Evolutionary conservation across 2,797 vertebrate species (phyloP), one percentile per base, ranked within the genome.

Genomic region (Schizothorax lantsangensis): DNA sequence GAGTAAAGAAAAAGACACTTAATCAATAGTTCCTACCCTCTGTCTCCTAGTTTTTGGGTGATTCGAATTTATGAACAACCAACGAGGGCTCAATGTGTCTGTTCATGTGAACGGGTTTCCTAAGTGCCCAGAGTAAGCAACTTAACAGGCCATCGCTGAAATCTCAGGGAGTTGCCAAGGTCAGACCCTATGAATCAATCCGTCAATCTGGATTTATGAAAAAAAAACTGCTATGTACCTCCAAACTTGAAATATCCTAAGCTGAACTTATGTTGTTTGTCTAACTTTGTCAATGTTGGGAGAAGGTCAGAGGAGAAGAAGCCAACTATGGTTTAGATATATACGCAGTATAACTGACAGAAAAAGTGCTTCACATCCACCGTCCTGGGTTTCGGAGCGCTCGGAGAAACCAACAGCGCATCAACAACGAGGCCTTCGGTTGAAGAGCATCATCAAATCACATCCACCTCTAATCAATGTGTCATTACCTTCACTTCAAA

Each of bases 21-120:
- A 66, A 88, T 92, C 91, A 85, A 92, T 92, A 89, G 14, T 74
- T 80, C 77, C 75, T 71, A 38, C 40, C 40, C 40, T 80, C 77
- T 26, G 33, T 72, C 52, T 79, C 12, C 54, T 69, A 43, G 40
- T 72, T 69, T 78, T 54, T 43, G 19, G 49, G 38, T 26, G 23
- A 36, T 69, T 71, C 19, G 11, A 33, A 54, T 80, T 73, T 73
- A 85, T 85, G 38, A 85, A 80, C 72, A 85, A 72, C 64, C 78
- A 72, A 72, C 1, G 26, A 59, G 21, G 49, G 26, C 49, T 79
- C 33, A 12, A 81, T 62, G 73, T 45, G 45, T 73, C 38, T 81
- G 54, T 81, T 81, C 66, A 86, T 62, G 54, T 40, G 9, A 69
- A 49, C 40, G 8, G 38, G 14, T 49, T 62, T 81, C 40, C 68